Evolutionary conservation across 2,888 invertebrate species (phyloP).

Genomic region (Octonoba sinensis): DNA sequence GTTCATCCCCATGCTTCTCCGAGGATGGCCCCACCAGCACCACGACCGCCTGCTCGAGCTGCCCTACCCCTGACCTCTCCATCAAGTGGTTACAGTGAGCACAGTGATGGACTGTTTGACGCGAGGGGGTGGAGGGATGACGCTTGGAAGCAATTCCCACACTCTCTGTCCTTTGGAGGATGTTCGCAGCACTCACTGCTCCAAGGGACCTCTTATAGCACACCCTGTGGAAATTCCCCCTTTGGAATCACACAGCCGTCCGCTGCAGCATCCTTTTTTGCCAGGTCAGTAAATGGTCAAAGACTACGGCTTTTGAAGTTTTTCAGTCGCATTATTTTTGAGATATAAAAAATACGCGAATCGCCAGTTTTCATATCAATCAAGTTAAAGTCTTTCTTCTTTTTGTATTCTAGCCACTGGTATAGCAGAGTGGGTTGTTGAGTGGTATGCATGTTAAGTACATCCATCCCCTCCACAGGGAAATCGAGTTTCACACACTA

Average conservation of each 20-base stretch:
- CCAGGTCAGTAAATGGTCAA: slow-evolving; percentile 73
- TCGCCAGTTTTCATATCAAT: too few relatives aligned
- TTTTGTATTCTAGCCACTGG: too few relatives aligned
- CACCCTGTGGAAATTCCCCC: slow-evolving; percentile 47
- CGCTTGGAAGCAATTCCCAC: slow-evolving; percentile 52
- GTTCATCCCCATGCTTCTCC: slow-evolving; percentile 2
- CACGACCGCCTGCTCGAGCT: slow-evolving; percentile 5
- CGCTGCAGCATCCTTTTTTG: slow-evolving; percentile 77
- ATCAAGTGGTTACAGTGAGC: slow-evolving; percentile 60
- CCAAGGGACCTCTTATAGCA: slow-evolving; percentile 55
- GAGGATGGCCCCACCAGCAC: too few relatives aligned
- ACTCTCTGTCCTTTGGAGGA: slow-evolving; percentile 54
- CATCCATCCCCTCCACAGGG: background rate
- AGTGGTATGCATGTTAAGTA: background rate
- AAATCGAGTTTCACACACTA: too few relatives aligned
- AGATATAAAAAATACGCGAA: too few relatives aligned
- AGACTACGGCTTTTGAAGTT: background rate
- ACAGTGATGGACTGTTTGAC: slow-evolving; percentile 50
- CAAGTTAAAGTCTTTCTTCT: too few relatives aligned
- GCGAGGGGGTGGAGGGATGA: slow-evolving; percentile 24
- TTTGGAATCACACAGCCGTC: slow-evolving; percentile 72
- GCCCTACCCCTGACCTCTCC: slow-evolving; percentile 39
- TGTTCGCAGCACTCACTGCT: slow-evolving; percentile 53
- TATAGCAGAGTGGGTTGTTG: background rate
- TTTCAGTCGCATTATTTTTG: background rate